Evolutionary conservation across 2,888 invertebrate genomes (phyloP).

Genomic region (Hirtodrosophila cameraria): DNA sequence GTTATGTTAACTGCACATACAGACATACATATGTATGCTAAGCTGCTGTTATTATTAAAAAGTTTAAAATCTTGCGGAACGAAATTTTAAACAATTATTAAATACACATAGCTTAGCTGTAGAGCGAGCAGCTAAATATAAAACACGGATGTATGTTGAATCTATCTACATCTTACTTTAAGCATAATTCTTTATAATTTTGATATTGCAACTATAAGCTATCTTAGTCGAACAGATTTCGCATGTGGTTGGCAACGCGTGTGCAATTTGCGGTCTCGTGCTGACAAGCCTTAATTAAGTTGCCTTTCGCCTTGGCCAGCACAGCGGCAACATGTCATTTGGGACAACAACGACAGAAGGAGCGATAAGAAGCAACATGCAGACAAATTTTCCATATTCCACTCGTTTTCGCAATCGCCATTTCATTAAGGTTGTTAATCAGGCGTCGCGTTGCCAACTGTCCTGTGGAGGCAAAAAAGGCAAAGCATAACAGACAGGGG

Average conservation of each 20-base stretch:
- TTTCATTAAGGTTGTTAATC: slow-evolving; percentile 43
- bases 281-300: slow-evolving; percentile 51
- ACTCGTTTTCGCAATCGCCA: slow-evolving; percentile 7
- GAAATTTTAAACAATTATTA: no score
- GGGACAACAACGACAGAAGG: slow-evolving; percentile 7
- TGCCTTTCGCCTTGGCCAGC: slow-evolving; percentile 16
- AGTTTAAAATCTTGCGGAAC: no score
- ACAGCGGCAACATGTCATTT: slow-evolving; percentile 19
- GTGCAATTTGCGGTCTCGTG: slow-evolving; percentile 29
- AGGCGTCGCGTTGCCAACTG: slow-evolving; percentile 26
- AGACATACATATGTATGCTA: not conserved
- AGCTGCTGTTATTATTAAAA: no score
- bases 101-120: no score
- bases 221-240: slow-evolving; percentile 13
- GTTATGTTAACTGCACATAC: slow-evolving; percentile 4
- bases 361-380: not conserved
- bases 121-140: no score
- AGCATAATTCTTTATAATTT: no score
- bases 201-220: no score
- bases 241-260: slow-evolving; percentile 24
- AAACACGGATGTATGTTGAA: no score
- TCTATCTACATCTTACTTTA: no score
- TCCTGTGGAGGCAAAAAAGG: not conserved
- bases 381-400: slow-evolving; percentile 29
- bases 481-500: not conserved